Conservation (phyloP, 2,797 vertebrate genomes). For the Hydrolagus colliei region DNA sequence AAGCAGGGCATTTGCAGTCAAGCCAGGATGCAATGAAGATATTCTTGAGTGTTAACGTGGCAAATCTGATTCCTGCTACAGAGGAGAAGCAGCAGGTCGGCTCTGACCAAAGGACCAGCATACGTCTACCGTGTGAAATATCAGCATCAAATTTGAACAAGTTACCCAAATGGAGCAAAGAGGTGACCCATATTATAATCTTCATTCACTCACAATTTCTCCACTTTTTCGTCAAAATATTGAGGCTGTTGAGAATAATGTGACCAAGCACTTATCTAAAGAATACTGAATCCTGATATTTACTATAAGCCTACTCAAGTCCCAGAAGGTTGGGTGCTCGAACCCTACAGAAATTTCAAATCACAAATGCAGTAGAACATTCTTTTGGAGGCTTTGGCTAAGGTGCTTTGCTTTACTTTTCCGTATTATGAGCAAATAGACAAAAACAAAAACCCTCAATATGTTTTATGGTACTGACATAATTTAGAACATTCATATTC, state of each 20-base stretch:
- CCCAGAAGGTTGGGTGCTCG: too few relatives aligned
- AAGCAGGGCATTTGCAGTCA: too few relatives aligned
- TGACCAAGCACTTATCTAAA: not conserved
- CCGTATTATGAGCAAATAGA: too few relatives aligned
- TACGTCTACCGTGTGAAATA: not conserved
- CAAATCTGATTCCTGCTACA: not conserved
- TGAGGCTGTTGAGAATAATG: not conserved
- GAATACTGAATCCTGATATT: not conserved
- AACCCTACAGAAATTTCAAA: too few relatives aligned
- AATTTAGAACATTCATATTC: too few relatives aligned
- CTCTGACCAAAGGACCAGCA: not conserved
- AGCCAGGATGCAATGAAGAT: too few relatives aligned
- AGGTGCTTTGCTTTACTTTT: too few relatives aligned
- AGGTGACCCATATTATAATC: not conserved
- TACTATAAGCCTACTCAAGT: too few relatives aligned
- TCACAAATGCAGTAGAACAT: too few relatives aligned
- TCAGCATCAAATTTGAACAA: not conserved
- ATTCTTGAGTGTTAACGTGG: not conserved
- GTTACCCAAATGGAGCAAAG: not conserved
- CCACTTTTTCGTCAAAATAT: not conserved
- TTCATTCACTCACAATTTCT: not conserved
- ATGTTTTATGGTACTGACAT: too few relatives aligned
- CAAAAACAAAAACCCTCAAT: too few relatives aligned
- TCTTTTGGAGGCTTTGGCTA: too few relatives aligned
- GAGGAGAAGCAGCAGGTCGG: slow-evolving; percentile 7